phyloP scores from a whole-genome alignment of 1,140 invertebrate species.

The Euborellia annulipes region DNA sequence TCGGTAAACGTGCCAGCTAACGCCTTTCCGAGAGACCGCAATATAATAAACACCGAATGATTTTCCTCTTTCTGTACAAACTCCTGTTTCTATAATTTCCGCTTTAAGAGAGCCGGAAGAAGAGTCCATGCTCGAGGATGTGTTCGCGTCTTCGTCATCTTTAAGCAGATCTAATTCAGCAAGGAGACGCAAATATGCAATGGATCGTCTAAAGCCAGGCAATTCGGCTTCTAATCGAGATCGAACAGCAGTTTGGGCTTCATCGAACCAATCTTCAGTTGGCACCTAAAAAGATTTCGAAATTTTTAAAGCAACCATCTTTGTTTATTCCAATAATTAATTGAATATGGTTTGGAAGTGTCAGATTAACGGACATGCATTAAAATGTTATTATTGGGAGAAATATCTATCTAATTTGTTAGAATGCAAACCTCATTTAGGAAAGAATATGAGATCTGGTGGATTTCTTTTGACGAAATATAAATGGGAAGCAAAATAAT shows the following conservation, averaged over 20 bases:
- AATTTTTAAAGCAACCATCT: too few species aligned
- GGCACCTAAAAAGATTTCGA: constrained; percentile 20
- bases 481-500: too few species aligned
- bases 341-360: too few species aligned
- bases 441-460: too few species aligned
- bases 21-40: constrained; percentile 46
- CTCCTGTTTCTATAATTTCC: constrained; percentile 50
- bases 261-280: constrained; percentile 69
- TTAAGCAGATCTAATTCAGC: constrained; percentile 58
- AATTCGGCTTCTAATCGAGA: constrained; percentile 20
- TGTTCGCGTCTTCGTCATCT: constrained; percentile 38
- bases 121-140: constrained; percentile 26
- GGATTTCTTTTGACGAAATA: too few species aligned
- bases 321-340: too few species aligned
- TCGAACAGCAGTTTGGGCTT: constrained; percentile 48
- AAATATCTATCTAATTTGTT: too few species aligned
- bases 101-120: constrained; percentile 31
- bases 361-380: too few species aligned
- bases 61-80: constrained; percentile 50
- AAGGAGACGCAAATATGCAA: constrained; percentile 54
- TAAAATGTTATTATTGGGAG: too few species aligned
- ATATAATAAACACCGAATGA: constrained; percentile 83
- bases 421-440: too few species aligned
- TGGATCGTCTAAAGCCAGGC: constrained; percentile 49
- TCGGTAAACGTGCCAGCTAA: constrained; percentile 61